Conservation (phyloP, 92 coral and sea anemone species). For the Siderastrea siderea region DNA sequence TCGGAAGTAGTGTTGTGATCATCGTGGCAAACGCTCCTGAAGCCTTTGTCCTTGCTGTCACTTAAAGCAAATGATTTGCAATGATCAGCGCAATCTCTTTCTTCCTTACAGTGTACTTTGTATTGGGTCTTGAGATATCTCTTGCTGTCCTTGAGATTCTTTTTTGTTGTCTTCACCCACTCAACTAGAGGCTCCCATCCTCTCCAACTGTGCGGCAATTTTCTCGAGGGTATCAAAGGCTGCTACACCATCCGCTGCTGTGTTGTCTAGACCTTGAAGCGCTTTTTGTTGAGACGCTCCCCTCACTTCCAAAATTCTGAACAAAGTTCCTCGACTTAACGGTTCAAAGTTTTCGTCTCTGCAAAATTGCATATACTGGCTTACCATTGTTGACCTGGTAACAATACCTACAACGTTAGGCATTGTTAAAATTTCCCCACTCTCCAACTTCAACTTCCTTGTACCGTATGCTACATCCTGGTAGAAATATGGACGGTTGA, state of each 20-base stretch:
- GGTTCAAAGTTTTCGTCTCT: conserved; percentile 57
- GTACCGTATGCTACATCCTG: conserved; percentile 67
- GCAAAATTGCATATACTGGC: conserved; percentile 43
- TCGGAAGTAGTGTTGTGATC: conserved; percentile 26
- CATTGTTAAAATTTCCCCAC: conserved; percentile 32
- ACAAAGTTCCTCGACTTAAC: conserved; percentile 43
- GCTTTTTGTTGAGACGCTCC: conserved; percentile 60
- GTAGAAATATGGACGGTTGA: conserved; percentile 26
- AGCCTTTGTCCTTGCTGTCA: conserved; percentile 17
- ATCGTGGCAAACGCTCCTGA: not conserved
- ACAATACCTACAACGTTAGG: conserved; percentile 56
- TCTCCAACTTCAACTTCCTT: conserved; percentile 37
- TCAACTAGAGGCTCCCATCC: not conserved
- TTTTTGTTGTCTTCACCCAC: not conserved
- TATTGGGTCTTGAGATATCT: conserved; percentile 1
- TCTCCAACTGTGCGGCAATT: not conserved
- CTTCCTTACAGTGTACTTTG: not conserved
- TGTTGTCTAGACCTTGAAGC: conserved; percentile 64
- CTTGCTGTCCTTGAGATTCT: not conserved
- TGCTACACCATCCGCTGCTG: conserved; percentile 66
- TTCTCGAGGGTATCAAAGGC: not conserved
- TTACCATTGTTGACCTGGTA: conserved; percentile 64
- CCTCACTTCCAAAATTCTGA: conserved; percentile 37
- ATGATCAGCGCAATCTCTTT: conserved; percentile 1
- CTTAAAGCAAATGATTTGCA: conserved; percentile 1